Base-by-base conservation (phyloP, 53 echinoderm and acorn worm genomes). In the Astropecten irregularis region DNA sequence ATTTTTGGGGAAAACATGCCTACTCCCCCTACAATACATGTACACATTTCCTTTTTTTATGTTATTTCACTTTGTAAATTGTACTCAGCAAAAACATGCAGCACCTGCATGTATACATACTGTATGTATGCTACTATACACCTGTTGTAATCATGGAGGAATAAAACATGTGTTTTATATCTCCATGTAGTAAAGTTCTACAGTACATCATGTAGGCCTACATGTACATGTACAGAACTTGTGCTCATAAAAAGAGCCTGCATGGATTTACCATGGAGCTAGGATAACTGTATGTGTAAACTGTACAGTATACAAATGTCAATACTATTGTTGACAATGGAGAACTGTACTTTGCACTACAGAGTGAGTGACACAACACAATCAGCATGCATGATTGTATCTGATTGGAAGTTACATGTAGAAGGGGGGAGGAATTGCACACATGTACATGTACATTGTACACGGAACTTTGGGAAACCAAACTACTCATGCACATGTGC, bases 321-420 rank as follows among this genome's bases (percentile, higher is more conserved):
- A 76, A 76, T 40, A 76, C 30, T 54, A 37, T 53, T 55, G 55
- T 73, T 40, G 44, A 38, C 34, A 40, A 73, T 2, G 56, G 18
- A 33, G 20, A 39, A 57, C 39, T 56, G 56, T 39, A 76, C 76
- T 57, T 57, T 57, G 76, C 38, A 76, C 56, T 57, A 14, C 22
- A 6, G 34, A 23, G 11, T 33, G 11, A 53, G 57, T 38, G 7
- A n/a, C 26, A 25, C 3, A 4, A 27, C 40, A 38, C 27, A 38
- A 23, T 23, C 39, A 4, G n/a, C n/a, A n/a, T n/a, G n/a, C n/a
- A n/a, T n/a, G n/a, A n/a, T n/a, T n/a, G n/a, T n/a, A n/a, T n/a
- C n/a, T n/a, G n/a, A n/a, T n/a, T n/a, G n/a, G n/a, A n/a, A n/a
- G n/a, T n/a, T n/a, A n/a, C n/a, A n/a, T n/a, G n/a, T n/a, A n/a